Conservation (phyloP, 1,140 invertebrate species). For the Ctenoplectra terminalis region DNA sequence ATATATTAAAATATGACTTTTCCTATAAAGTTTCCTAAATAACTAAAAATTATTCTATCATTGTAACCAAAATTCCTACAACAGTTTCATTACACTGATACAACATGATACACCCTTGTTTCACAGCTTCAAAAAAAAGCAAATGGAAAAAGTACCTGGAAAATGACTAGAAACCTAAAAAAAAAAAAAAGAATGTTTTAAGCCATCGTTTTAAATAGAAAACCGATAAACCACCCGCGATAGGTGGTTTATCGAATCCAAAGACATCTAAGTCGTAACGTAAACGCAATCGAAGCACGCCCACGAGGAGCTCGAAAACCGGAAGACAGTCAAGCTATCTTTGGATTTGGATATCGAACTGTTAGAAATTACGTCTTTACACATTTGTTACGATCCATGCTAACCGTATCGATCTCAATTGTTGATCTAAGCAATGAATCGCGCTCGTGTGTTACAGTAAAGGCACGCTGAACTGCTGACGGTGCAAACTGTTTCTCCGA, state of each 20-base stretch:
- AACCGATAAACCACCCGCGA: not conserved
- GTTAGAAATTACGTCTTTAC: constrained; percentile 26
- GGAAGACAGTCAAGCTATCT: constrained; percentile 39
- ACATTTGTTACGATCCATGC: constrained; percentile 30
- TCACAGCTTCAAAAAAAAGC: too few species aligned
- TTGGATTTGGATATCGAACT: constrained; percentile 8
- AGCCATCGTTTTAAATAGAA: not conserved
- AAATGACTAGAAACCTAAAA: not conserved
- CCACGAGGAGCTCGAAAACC: constrained; percentile 6
- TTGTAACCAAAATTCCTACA: not conserved
- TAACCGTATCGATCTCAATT: not conserved
- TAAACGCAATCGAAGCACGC: not conserved
- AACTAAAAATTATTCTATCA: not conserved
- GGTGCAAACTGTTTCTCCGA: constrained; percentile 5
- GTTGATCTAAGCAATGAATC: constrained; percentile 6
- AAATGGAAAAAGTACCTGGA: too few species aligned
- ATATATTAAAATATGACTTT: too few species aligned
- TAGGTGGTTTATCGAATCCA: not conserved
- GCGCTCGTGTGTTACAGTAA: constrained; percentile 7
- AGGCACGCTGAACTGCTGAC: not conserved
- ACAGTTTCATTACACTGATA: too few species aligned
- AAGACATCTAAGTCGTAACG: not conserved
- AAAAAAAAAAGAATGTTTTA: not conserved
- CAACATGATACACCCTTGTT: too few species aligned
- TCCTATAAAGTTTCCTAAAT: too few species aligned